Evolutionary conservation across 2,888 invertebrate species (phyloP).

Genomic region (Trichogramma evanescens): DNA sequence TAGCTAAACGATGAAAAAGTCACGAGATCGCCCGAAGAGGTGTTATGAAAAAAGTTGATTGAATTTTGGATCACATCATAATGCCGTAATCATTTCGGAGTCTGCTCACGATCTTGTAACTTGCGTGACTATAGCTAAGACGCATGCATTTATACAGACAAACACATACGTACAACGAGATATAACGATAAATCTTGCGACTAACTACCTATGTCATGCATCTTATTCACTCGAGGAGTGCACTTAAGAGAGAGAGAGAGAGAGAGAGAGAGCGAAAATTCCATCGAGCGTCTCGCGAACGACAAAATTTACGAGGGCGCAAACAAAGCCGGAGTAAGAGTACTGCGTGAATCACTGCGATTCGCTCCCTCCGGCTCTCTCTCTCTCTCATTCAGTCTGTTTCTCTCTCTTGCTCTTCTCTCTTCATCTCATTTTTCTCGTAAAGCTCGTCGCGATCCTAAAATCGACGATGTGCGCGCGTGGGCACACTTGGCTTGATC

Average conservation of each 20-base stretch:
- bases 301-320: conserved; percentile 19
- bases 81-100: too few species aligned
- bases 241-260: too few species aligned
- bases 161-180: too few species aligned
- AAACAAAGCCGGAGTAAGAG: conserved; percentile 10
- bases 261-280: conserved; percentile 1
- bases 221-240: conserved; percentile 1
- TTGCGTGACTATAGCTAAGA: too few species aligned
- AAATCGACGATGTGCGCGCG: conserved; percentile 8
- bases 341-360: neutral
- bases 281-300: conserved; percentile 3
- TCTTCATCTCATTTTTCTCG: neutral
- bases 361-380: conserved; percentile 8
- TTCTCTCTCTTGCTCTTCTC: neutral
- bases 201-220: conserved; percentile 5
- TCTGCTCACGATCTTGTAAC: too few species aligned
- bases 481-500: conserved; percentile 11
- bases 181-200: conserved; percentile 11
- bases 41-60: too few species aligned
- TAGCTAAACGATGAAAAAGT: too few species aligned
- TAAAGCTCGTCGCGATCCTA: too few species aligned
- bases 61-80: too few species aligned
- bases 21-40: too few species aligned
- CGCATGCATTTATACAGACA: too few species aligned
- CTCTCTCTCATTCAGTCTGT: neutral